These are phyloP conservation scores for Meta bourneti DNA, from an alignment of 2,888 invertebrate species.

Conservation along the genomic window DNA sequence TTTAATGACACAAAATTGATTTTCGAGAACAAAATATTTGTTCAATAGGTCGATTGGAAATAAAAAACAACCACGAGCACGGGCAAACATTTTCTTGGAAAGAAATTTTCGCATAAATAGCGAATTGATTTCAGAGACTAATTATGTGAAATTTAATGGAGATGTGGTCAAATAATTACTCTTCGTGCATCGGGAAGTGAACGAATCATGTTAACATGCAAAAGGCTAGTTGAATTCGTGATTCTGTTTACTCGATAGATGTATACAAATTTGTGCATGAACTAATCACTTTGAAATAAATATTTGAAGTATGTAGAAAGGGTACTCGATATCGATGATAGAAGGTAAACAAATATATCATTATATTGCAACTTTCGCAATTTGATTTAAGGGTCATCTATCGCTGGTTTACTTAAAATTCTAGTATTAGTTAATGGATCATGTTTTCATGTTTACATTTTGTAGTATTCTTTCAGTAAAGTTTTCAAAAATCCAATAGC, in stretches of 20 bases:
- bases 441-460: too few relatives aligned
- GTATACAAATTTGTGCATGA: neutral
- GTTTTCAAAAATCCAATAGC: too few relatives aligned
- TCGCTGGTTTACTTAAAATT: too few relatives aligned
- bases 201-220: neutral
- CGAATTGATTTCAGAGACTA: neutral
- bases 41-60: constrained; percentile 11
- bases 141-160: neutral
- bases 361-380: too few relatives aligned
- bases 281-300: neutral
- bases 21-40: constrained; percentile 46
- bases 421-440: too few relatives aligned
- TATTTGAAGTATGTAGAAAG: neutral
- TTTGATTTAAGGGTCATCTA: too few relatives aligned
- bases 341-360: too few relatives aligned
- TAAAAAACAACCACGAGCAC: neutral
- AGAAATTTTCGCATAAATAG: neutral
- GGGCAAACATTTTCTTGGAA: neutral
- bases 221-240: neutral
- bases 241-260: neutral
- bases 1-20: constrained; percentile 76
- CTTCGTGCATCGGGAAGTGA: too few relatives aligned
- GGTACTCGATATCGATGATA: too few relatives aligned
- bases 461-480: too few relatives aligned
- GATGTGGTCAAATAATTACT: neutral